Evolutionary conservation across 2,113 vertebrate genomes (phyloP), one percentile per base, ranked within the genome.

Genomic region (Telmatochromis brichardi): DNA sequence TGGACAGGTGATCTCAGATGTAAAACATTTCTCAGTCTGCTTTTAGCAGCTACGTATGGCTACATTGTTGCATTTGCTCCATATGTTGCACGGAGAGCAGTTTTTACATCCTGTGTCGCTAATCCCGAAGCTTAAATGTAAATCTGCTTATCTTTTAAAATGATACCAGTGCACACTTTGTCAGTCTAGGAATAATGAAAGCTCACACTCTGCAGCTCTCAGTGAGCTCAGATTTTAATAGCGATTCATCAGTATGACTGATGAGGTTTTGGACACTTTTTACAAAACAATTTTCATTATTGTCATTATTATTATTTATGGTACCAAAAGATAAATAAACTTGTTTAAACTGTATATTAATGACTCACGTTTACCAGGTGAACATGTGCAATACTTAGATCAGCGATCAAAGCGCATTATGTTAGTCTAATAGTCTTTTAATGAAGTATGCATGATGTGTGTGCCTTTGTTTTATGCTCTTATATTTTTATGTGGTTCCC

Each of bases 311-410:
- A 80, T 40, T 17, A 89, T 80, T 63, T 6, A 33, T 14, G 33
- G 26, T 37, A 33, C 53, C 45, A 53, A 78, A 45, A 80, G 15
- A 37, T 47, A 7, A 10, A 68, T 28, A n/a, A 63, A 79, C 45
- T 81, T 85, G 9, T 84, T 86, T 82, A 9, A 82, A 28, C 53
- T 88, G 4, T 53, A 71, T 68, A 9, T 26, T 10, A 82, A 87
- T 51, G 14, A 53, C 9, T 63, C 33, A 73, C 21, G 65, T 79
- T 82, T 40, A 86, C 63, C 23, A 82, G 31, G 54, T 83, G 28
- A 88, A 80, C n/a, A 91, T 78, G 85, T 94, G 92, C 89, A 93
- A 92, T 91, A 90, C 19, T 55, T 40, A 86, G 86, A 26, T 78
- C 9, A 86, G 28, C 73, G 45, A 55, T 92, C 9, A 45, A 37